These are phyloP conservation scores for Balaeniceps rex DNA, from an alignment of 2,113 vertebrate species.

Conservation along the genomic window DNA sequence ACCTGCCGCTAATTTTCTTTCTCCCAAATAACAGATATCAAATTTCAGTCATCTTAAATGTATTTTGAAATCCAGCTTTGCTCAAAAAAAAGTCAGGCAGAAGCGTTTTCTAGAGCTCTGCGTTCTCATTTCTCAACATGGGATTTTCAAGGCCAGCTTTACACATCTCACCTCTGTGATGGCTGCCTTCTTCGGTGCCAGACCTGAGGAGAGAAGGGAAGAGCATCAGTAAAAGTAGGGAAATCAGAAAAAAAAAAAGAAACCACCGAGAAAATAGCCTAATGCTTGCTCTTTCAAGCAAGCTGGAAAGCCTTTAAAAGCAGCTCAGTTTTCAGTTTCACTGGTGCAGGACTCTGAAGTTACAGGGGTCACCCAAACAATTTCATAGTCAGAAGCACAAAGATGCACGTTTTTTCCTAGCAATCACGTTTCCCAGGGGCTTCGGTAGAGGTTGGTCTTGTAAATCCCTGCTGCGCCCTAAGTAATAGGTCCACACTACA, in stretches of 20 bases:
- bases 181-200: slow-evolving; percentile 51
- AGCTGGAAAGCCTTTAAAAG: neutral
- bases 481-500: neutral
- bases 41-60: neutral
- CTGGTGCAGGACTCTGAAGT: neutral
- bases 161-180: slow-evolving; percentile 66
- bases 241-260: neutral
- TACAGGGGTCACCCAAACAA: neutral
- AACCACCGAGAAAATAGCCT: neutral
- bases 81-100: neutral
- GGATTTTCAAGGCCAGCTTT: neutral
- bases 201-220: slow-evolving; percentile 55
- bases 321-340: neutral
- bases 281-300: neutral
- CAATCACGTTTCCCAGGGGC: neutral
- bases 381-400: neutral
- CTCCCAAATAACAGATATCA: neutral
- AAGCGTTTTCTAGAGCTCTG: neutral
- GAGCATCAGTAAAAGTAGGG: neutral
- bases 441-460: neutral
- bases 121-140: neutral
- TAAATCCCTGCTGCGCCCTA: neutral
- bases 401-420: neutral
- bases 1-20: neutral
- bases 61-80: neutral